These are phyloP conservation scores for Stegastes partitus DNA, from an alignment of 2,113 vertebrate species.

Conservation along the genomic window DNA sequence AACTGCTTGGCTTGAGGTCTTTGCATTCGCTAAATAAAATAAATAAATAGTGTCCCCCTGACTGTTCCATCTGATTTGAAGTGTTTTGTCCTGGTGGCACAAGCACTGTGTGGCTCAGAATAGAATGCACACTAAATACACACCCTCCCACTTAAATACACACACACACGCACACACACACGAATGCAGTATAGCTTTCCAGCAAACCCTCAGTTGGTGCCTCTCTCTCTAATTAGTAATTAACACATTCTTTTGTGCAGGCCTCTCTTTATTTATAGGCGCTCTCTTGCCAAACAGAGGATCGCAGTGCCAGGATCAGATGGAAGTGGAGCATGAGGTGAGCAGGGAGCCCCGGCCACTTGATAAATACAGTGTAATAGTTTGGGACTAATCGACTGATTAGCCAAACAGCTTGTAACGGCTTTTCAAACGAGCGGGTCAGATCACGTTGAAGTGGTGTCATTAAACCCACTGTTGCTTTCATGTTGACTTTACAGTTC, in stretches of 20 bases:
- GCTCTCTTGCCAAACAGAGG: conserved; percentile 85
- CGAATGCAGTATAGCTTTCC: conserved; percentile 55
- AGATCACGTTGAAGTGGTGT: conserved; percentile 37
- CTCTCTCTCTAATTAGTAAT: conserved; percentile 84
- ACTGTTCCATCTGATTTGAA: conserved; percentile 60
- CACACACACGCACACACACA: conserved; percentile 18
- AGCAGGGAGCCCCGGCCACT: conserved; percentile 72
- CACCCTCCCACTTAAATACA: conserved; percentile 12
- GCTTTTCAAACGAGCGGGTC: conserved; percentile 60
- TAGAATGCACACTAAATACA: conserved; percentile 24
- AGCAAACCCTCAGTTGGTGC: conserved; percentile 61
- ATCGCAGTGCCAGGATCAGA: conserved; percentile 87
- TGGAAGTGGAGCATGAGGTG: conserved; percentile 87
- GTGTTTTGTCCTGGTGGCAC: conserved; percentile 54
- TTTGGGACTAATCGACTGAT: conserved; percentile 63
- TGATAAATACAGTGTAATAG: conserved; percentile 66
- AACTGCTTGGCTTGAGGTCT: no score
- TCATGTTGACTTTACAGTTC: conserved; percentile 8
- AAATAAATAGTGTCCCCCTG: background rate
- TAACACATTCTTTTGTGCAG: conserved; percentile 84
- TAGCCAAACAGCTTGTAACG: conserved; percentile 62
- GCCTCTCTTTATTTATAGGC: conserved; percentile 83
- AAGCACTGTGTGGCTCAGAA: conserved; percentile 44
- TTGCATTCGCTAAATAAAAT: no score
- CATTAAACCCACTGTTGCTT: conserved; percentile 41